Evolutionary conservation across 2,797 vertebrate species (phyloP), one percentile per base, ranked within the genome.

Genomic region (Coracias cyanogaster): DNA sequence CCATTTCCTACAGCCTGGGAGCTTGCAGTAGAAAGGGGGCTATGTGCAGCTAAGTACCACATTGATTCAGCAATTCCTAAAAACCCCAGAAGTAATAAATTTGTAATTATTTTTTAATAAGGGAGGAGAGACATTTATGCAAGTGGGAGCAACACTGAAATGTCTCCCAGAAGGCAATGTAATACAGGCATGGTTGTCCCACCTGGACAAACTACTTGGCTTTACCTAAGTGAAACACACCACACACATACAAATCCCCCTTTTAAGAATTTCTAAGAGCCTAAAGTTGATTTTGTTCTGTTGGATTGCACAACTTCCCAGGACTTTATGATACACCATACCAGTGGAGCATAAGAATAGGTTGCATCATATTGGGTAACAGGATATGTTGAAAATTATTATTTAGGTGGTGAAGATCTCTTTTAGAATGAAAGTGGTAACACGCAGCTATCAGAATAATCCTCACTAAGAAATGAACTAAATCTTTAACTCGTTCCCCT

Each of bases 341-440:
- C 76, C 22, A 20, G 52, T 0, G 0, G 11, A n/a, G 52, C 6
- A 28, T 55, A 72, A 93, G 81, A 12, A 73, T 33, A 20, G 3
- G 31, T 95, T 86, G 74, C 83, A 35, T 62, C 41, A n/a, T 45
- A n/a, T 51, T 95, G 89, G 94, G 90, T 71, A 96, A 97, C 37
- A 49, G 89, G 95, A 94, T 95, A n/a, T 94, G 92, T 86, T 83
- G 81, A 93, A 93, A 97, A 73, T 9, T 1, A 33, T 71, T n/a
- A 46, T 65, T 58, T 66, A 43, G 9, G 33, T 26, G 52, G 52
- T 24, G 31, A 58, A 64, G 18, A 41, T 48, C 70, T 67, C 49
- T 60, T 73, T 22, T 82, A 57, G 92, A 91, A 67, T 60, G 17
- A 54, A 70, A 82, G 35, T 49, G 13, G 25, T 73, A 49, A 48